Percentiles rank a stretch among this genome's conserved stretches.
Conservation (phyloP, 2,113 vertebrate species). For the Muntiacus reevesi region DNA sequence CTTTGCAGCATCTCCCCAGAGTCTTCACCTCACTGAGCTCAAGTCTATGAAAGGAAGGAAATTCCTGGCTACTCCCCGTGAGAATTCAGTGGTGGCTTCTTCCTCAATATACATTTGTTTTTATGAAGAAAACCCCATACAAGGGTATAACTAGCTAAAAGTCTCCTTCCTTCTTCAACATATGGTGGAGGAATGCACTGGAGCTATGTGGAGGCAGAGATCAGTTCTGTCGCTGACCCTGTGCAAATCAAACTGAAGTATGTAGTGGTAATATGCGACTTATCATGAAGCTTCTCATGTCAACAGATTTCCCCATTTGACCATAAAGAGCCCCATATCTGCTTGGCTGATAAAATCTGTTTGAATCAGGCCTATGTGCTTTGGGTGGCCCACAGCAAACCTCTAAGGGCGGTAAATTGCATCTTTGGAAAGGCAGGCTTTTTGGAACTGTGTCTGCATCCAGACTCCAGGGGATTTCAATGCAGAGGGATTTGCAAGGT, state of each 20-base stretch:
- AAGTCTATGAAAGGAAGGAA: neutral
- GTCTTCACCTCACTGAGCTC: neutral
- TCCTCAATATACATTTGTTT: neutral
- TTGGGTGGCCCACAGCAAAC: neutral
- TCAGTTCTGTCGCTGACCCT: neutral
- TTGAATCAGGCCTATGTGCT: neutral
- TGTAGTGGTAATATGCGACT: neutral
- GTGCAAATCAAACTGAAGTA: neutral
- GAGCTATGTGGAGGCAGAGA: neutral
- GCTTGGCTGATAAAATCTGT: neutral
- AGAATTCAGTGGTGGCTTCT: neutral
- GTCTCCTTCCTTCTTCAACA: neutral
- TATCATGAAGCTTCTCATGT: neutral
- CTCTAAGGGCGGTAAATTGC: slow-evolving; percentile 15
- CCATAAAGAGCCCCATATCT: neutral
- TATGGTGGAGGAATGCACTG: neutral
- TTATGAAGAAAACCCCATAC: neutral
- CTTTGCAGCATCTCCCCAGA: neutral
- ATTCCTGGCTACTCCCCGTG: neutral
- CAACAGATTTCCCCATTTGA: neutral
- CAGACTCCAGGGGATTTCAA: slow-evolving; percentile 53
- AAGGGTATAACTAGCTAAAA: neutral
- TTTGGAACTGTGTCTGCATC: slow-evolving; percentile 57
- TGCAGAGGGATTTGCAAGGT: slow-evolving; percentile 66
- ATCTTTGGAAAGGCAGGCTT: slow-evolving; percentile 55